These are phyloP conservation scores for Meandrusa payeni DNA, from an alignment of 2,888 invertebrate genomes.

Conservation along the genomic window DNA sequence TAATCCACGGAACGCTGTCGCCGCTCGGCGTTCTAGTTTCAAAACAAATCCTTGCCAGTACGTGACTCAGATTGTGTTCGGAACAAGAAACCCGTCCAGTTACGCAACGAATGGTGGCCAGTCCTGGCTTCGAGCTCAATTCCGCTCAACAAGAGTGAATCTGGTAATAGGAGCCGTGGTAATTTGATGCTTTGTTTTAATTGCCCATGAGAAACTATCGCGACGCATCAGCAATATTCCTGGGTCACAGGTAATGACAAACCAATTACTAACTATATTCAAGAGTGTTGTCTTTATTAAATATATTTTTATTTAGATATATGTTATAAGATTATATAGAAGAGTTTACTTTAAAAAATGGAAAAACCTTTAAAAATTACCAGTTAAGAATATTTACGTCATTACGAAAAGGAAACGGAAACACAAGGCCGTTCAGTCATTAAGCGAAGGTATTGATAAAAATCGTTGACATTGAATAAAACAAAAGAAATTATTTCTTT, in stretches of 20 bases:
- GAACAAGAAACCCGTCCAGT: constrained; percentile 63
- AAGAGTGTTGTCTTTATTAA: too few species aligned
- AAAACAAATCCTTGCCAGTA: constrained; percentile 76
- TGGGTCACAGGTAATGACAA: not conserved
- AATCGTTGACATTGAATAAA: too few species aligned
- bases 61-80: constrained; percentile 73
- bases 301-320: too few species aligned
- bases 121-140: constrained; percentile 34
- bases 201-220: not conserved
- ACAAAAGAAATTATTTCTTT: too few species aligned
- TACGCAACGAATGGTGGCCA: constrained; percentile 40
- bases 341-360: too few species aligned
- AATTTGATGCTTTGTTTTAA: constrained; percentile 4
- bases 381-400: not conserved
- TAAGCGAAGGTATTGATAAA: not conserved
- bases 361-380: too few species aligned
- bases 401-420: constrained; percentile 6
- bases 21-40: constrained; percentile 71
- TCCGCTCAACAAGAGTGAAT: constrained; percentile 65
- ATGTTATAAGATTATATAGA: too few species aligned
- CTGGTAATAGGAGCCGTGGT: constrained; percentile 35
- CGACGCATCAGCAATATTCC: not conserved
- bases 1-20: constrained; percentile 69
- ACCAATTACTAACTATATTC: too few species aligned
- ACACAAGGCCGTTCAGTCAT: constrained; percentile 1